These are phyloP conservation scores for Notothenia coriiceps DNA, from an alignment of 2,113 vertebrate genomes.

Conservation along the genomic window DNA sequence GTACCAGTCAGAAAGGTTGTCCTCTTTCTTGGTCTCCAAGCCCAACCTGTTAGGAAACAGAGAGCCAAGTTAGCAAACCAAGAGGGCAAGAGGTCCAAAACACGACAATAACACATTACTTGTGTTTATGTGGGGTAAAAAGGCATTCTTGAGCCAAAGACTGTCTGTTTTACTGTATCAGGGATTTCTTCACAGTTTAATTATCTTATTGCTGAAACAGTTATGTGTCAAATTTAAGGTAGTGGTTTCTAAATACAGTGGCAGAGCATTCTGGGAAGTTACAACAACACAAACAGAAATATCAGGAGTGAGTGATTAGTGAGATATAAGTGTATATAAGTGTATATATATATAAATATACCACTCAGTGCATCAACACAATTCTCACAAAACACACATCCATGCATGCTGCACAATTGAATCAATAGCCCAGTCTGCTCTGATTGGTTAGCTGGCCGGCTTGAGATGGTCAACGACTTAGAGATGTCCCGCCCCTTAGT, in stretches of 20 bases:
- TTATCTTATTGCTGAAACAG: background rate
- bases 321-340: too few relatives aligned
- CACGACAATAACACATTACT: background rate
- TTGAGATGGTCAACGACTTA: too few relatives aligned
- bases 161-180: background rate
- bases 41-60: slow-evolving; percentile 87
- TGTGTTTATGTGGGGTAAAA: background rate
- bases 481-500: too few relatives aligned
- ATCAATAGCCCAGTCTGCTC: too few relatives aligned
- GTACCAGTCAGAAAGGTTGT: slow-evolving; percentile 97
- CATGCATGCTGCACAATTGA: too few relatives aligned
- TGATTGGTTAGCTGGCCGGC: too few relatives aligned
- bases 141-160: background rate
- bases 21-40: slow-evolving; percentile 96
- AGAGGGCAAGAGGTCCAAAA: background rate
- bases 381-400: too few relatives aligned
- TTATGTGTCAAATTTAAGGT: background rate
- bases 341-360: background rate
- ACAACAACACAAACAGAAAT: background rate
- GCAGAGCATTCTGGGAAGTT: background rate
- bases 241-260: background rate
- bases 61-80: slow-evolving; percentile 5
- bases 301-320: background rate
- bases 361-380: too few relatives aligned
- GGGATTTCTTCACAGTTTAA: background rate